phyloP scores from a whole-genome alignment of 2,113 vertebrate species.

The Terrapene triunguis region DNA sequence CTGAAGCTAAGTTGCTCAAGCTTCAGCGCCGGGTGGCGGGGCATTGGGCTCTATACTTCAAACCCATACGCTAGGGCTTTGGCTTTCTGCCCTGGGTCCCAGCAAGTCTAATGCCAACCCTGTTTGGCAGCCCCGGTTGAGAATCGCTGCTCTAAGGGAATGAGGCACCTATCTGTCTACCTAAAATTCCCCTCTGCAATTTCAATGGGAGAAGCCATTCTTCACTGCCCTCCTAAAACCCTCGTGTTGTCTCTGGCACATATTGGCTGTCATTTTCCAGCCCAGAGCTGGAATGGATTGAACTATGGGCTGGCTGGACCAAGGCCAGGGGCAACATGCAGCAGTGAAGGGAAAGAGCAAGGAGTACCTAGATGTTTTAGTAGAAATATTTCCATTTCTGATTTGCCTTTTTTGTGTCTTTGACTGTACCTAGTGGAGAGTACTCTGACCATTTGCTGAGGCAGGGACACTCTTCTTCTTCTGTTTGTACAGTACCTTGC shows the following conservation, averaged over 20 bases:
- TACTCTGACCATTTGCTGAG: not conserved
- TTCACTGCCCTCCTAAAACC: not conserved
- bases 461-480: not conserved
- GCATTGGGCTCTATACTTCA: no score
- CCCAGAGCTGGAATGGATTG: conserved; percentile 26
- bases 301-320: conserved; percentile 6
- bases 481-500: not conserved
- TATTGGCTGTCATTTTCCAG: conserved; percentile 48
- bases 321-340: not conserved
- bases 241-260: not conserved
- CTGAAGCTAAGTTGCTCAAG: no score
- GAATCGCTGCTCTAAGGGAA: no score
- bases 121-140: no score
- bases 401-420: not conserved
- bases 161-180: no score
- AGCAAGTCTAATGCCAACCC: no score
- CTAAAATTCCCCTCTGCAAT: conserved; percentile 1
- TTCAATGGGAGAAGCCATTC: conserved; percentile 33
- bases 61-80: no score
- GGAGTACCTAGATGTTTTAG: not conserved
- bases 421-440: not conserved
- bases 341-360: not conserved
- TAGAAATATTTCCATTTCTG: not conserved
- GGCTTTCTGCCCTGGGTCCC: no score
- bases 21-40: no score